These are phyloP conservation scores for Lepidostoma basale DNA, from an alignment of 1,140 invertebrate species.

Conservation along the genomic window DNA sequence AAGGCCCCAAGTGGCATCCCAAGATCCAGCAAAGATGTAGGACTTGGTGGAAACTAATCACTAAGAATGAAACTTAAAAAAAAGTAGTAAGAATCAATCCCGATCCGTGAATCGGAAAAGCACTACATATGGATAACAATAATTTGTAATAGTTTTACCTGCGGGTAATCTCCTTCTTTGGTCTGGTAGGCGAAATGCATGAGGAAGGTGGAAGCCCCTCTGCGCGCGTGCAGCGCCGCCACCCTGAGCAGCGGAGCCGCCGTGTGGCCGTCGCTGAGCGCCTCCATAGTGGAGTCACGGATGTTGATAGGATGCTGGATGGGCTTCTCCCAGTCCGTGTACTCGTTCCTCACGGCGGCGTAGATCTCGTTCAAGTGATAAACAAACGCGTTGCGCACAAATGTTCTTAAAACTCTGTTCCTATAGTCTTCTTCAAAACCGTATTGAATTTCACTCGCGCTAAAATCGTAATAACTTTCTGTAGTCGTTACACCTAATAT, in stretches of 20 bases:
- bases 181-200: slow-evolving; percentile 84
- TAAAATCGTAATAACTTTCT: slow-evolving; percentile 79
- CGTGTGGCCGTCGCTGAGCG: slow-evolving; percentile 83
- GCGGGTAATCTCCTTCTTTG: slow-evolving; percentile 74
- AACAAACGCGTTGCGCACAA: slow-evolving; percentile 84
- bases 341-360: slow-evolving; percentile 88
- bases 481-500: slow-evolving; percentile 74
- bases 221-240: slow-evolving; percentile 71
- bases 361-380: slow-evolving; percentile 93
- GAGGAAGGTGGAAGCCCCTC: slow-evolving; percentile 76
- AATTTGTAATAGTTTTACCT: slow-evolving; percentile 57
- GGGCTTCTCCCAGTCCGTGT: slow-evolving; percentile 90
- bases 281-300: slow-evolving; percentile 85
- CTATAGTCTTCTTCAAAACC: slow-evolving; percentile 79
- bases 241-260: slow-evolving; percentile 74
- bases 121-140: background rate
- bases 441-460: slow-evolving; percentile 74
- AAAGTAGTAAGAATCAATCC: no score
- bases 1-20: no score
- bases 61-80: no score
- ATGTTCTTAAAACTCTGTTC: slow-evolving; percentile 77
- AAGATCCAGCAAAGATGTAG: no score
- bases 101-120: no score
- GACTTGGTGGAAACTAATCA: no score
- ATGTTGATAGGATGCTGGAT: slow-evolving; percentile 82